These are phyloP conservation scores for Mya arenaria DNA, from an alignment of 1,140 invertebrate species.

Conservation along the genomic window DNA sequence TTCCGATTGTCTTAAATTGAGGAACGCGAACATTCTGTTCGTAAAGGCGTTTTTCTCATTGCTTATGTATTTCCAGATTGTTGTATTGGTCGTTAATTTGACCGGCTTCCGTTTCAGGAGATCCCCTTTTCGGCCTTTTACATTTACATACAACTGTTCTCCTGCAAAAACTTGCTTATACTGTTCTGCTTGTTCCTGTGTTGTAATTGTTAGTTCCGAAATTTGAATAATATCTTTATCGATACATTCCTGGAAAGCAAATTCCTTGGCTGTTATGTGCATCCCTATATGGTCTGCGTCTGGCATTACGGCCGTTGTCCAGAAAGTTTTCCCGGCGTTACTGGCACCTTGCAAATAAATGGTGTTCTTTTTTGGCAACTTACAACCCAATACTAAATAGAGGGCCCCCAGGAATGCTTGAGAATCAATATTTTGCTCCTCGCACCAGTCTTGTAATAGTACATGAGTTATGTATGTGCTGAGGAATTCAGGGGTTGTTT, in stretches of 20 bases:
- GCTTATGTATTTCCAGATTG: too few species aligned
- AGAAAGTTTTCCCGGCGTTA: constrained; percentile 23
- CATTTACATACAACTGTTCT: too few species aligned
- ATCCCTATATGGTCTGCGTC: not conserved
- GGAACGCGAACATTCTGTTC: too few species aligned
- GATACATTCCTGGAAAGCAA: not conserved
- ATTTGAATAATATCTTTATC: not conserved
- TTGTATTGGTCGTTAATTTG: too few species aligned
- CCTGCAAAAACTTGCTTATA: too few species aligned
- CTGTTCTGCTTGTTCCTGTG: not conserved
- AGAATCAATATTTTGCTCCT: too few species aligned
- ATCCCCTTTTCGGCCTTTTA: too few species aligned
- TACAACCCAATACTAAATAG: not conserved
- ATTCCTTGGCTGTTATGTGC: constrained; percentile 13
- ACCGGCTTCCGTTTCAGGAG: too few species aligned
- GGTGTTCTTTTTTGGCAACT: not conserved
- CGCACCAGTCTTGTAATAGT: too few species aligned
- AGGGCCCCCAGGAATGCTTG: not conserved
- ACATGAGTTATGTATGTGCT: not conserved
- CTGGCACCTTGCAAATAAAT: not conserved
- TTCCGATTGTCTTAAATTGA: too few species aligned
- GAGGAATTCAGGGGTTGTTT: not conserved
- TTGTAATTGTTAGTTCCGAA: constrained; percentile 13
- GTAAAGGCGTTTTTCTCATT: too few species aligned
- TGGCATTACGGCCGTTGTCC: not conserved